Base-by-base conservation (phyloP, 2,797 vertebrate genomes). In the Intellagama lesueurii region DNA sequence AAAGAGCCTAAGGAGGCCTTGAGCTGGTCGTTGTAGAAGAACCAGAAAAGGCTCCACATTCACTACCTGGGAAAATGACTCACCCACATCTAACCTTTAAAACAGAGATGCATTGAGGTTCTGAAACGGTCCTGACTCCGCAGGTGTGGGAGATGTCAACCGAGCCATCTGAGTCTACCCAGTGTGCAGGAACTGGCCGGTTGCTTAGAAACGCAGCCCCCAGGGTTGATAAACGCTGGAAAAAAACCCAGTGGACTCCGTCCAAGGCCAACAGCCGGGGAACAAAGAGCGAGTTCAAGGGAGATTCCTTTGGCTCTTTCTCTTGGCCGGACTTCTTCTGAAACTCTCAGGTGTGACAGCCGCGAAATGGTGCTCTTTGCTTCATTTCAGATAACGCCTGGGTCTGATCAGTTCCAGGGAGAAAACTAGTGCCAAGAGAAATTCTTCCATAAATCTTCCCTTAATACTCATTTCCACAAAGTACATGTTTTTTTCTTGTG, bases 291-390 rank as follows among this genome's bases (percentile, higher is more conserved):
- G 30, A 14, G 5, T 35, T 32, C 32, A 14, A n/a, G 16, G 7
- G 14, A 30, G 26, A 5, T 1, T 17, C 68, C 30, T 26, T 35
- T 6, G 0, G 3, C 26, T 17, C 28, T 40, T 22, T 35, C 78
- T 19, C 40, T 52, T 19, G n/a, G 68, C 47, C 30, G 0, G 6
- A 64, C n/a, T 12, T 7, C 14, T 6, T 28, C 0, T 30, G 0
- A 52, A 30, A 60, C 2, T 0, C 60, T 22, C 60, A 64, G 19
- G 60, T 64, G 60, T 17, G 60, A 22, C 16, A 64, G 16, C 60
- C 60, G 5, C 4, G 60, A 64, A 17, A 22, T 4, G 5, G 40
- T 47, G 66, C 0, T 1, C 0, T 76, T 35, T 9, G 4, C 24
- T 47, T 85, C 22, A n/a, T 83, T 60, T 5, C 40, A 87, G 88